Evolutionary conservation across 2,113 vertebrate species (phyloP).

Genomic region (Delphinus delphis): DNA sequence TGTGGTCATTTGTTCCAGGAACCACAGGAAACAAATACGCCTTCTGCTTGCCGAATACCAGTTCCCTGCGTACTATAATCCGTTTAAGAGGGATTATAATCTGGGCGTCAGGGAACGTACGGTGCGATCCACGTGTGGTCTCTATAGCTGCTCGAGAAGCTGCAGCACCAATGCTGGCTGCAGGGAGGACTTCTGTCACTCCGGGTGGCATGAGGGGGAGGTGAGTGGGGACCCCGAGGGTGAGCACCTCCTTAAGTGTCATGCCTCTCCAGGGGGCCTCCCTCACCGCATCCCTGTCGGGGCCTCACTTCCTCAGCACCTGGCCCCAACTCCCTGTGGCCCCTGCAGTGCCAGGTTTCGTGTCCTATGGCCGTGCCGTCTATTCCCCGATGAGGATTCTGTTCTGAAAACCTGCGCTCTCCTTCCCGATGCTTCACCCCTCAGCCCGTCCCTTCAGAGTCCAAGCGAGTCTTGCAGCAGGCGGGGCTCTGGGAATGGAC

Average conservation of each 20-base stretch:
- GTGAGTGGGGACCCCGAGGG: no score
- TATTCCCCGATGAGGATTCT: accelerated
- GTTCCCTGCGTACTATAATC: not conserved
- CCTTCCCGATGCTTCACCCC: not conserved
- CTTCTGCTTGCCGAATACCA: no score
- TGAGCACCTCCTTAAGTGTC: not conserved
- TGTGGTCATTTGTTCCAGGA: no score
- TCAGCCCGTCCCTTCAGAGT: not conserved
- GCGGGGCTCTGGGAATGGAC: no score
- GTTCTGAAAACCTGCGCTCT: not conserved
- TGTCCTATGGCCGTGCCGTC: accelerated
- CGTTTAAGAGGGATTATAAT: not conserved
- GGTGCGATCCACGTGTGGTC: accelerated
- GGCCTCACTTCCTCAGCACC: not conserved
- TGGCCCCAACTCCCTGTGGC: not conserved
- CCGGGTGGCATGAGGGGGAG: no score
- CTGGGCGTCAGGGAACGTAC: not conserved
- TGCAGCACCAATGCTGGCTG: no score
- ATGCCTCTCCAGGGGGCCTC: not conserved
- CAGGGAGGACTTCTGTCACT: no score
- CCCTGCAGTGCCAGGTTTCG: not conserved
- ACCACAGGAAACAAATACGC: not conserved
- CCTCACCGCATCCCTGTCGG: no score
- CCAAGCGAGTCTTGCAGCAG: accelerated
- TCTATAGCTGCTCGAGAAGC: not conserved